Conservation (phyloP, 53 echinoderm and acorn worm genomes). For the Crossaster papposus region DNA sequence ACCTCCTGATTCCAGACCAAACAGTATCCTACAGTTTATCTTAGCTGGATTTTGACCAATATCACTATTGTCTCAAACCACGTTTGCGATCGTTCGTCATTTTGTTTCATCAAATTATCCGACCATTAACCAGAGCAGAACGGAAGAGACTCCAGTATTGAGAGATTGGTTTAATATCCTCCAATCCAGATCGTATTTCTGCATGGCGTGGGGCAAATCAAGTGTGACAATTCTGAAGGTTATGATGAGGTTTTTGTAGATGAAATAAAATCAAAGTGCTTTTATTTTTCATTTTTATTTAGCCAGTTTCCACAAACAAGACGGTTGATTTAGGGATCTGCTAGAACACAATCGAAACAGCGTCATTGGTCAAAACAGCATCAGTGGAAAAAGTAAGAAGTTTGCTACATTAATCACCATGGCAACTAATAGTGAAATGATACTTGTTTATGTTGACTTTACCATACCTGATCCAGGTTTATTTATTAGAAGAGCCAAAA, state of each 20-base stretch:
- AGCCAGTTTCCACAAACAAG: not conserved
- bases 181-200: constrained; percentile 15
- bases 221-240: constrained; percentile 21
- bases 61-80: constrained; percentile 11
- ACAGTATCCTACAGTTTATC: not conserved
- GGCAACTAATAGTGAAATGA: constrained; percentile 27
- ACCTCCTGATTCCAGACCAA: not conserved
- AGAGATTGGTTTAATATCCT: not conserved
- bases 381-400: not conserved
- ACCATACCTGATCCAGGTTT: not conserved
- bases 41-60: constrained; percentile 4
- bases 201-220: constrained; percentile 15
- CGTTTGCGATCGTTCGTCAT: constrained; percentile 26
- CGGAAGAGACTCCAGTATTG: constrained; percentile 5
- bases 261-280: constrained; percentile 3
- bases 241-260: not conserved
- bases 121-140: constrained; percentile 28
- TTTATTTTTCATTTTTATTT: constrained; percentile 25
- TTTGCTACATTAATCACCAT: not conserved
- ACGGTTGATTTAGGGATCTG: constrained; percentile 12
- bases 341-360: not conserved
- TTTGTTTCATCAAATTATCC: constrained; percentile 25
- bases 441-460: constrained; percentile 1
- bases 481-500: not conserved
- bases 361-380: constrained; percentile 11